These are phyloP conservation scores for Papilio machaon DNA, from an alignment of 1,140 invertebrate genomes.

Conservation along the genomic window DNA sequence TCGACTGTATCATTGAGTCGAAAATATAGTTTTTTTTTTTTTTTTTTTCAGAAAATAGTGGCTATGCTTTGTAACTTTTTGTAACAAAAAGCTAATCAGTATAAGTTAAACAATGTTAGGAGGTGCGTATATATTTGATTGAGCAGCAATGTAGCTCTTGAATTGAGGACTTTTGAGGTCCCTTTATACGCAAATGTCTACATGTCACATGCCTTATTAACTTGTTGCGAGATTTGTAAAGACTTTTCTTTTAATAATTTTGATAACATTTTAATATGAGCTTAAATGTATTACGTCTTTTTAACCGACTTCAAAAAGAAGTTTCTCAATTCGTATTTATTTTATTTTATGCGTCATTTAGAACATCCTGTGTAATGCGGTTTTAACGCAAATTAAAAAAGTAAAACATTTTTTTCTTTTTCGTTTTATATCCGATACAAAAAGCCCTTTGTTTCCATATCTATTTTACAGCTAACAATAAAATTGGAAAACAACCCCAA, in stretches of 20 bases:
- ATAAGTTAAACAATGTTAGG: neutral
- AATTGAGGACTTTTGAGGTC: neutral
- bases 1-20: too few species aligned
- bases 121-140: neutral
- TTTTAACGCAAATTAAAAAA: neutral
- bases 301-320: neutral
- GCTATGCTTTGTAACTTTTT: neutral
- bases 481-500: conserved; percentile 6
- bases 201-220: neutral
- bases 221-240: neutral
- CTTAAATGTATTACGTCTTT: neutral
- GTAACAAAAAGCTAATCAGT: neutral
- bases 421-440: neutral
- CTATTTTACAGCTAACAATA: conserved; percentile 5
- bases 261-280: neutral
- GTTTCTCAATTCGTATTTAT: neutral
- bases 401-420: neutral
- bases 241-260: neutral
- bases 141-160: neutral
- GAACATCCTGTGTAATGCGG: neutral
- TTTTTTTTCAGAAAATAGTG: neutral
- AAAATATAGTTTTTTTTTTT: neutral
- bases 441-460: conserved; percentile 3
- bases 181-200: neutral
- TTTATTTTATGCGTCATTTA: neutral